Base-by-base conservation (phyloP, 2,888 invertebrate species). In the Latheticus oryzae region DNA sequence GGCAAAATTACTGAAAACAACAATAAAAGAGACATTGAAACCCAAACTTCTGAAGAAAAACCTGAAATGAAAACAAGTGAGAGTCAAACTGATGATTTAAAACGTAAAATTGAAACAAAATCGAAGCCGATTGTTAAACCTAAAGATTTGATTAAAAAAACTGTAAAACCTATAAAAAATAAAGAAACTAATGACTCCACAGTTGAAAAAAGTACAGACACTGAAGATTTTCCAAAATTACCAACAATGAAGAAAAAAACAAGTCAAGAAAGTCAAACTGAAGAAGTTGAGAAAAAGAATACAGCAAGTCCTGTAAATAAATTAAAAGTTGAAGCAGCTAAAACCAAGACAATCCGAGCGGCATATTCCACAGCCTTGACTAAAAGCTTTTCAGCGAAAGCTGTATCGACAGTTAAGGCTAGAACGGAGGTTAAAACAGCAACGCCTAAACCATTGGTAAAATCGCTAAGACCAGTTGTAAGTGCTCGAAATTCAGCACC, bases 301-400 rank as follows among this genome's bases (percentile, higher is more conserved):
- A 40, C 62, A 13, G 60, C 61, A 33, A 63, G 55, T 37, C 55
- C 15, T 16, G 37, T 30, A 16, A 58, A 53, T 19, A 42, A 28
- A 8, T 52, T 52, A 7, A 74, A 73, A 66, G 51, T 50, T 15
- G 72, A 72, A 17, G 5, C 60, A 4, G 47, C 37, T 7, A 66
- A 67, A 62, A 28, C 28, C 5, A 32, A 55, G 7, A 40, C 68
- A 15, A 47, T 67, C 16, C 58, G 74, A 42, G 75, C 78, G 9
- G 78, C 81, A 3, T 82, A 82, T 68, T 79, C 82, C 0, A 77
- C 79, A 0, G 80, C 79, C 5, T 64, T 83, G 21, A 79, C 81
- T 0, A 76, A 78, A 65, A 78, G 72, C 56, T 66, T 75, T 12
- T 71, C 75, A 3, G 69, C 71, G 7, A 77, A 77, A 69, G 60